phyloP scores from a whole-genome alignment of 2,797 vertebrate species.

The Otolemur crassicaudatus region DNA sequence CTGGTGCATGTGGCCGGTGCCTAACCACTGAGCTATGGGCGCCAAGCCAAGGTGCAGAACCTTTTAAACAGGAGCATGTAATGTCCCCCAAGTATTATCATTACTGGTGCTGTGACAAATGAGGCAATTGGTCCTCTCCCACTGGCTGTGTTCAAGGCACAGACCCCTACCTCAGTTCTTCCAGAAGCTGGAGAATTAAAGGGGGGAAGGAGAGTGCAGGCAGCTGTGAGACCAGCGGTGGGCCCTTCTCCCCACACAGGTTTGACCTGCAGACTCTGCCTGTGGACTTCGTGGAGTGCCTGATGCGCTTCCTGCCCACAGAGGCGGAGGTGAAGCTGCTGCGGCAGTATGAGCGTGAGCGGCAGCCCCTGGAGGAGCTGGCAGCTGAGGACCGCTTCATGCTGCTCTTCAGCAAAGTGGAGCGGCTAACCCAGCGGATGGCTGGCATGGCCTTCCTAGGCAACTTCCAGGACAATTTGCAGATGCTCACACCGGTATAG shows the following conservation, averaged over 20 bases:
- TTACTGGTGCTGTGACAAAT: neutral
- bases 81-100: neutral
- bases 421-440: constrained; percentile 97
- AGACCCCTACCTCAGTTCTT: neutral
- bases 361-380: constrained; percentile 95
- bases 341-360: constrained; percentile 95
- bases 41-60: neutral
- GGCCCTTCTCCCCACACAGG: constrained; percentile 80
- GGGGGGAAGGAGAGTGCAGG: neutral
- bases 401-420: constrained; percentile 97
- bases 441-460: constrained; percentile 98
- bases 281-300: constrained; percentile 93
- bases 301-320: constrained; percentile 96
- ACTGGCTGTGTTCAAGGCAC: neutral
- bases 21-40: no score
- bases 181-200: neutral
- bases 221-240: neutral
- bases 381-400: constrained; percentile 97
- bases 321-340: constrained; percentile 95
- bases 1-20: no score
- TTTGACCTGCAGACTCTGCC: constrained; percentile 95
- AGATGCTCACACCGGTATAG: constrained; percentile 95
- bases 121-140: neutral
- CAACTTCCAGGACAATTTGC: constrained; percentile 95
- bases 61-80: neutral